Percentiles rank a stretch among this genome's conserved stretches.
Conservation (phyloP, 2,888 invertebrate species). For the Cosmia trapezina region DNA sequence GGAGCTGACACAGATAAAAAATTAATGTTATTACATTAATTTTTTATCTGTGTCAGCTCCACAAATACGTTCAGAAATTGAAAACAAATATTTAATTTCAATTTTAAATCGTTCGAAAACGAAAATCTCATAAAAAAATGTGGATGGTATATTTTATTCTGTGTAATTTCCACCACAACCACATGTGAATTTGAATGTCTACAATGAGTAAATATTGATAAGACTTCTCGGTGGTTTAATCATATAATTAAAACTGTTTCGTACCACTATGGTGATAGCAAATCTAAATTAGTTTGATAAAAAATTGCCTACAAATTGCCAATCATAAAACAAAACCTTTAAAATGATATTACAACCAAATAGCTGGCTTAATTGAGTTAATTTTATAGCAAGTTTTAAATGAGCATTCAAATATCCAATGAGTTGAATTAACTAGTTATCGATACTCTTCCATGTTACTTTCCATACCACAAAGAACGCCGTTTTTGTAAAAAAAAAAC, state of each 20-base stretch:
- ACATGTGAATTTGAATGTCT: neutral
- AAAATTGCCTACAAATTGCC: conserved; percentile 23
- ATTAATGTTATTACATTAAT: too few species aligned
- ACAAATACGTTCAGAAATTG: too few species aligned
- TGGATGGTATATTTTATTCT: neutral
- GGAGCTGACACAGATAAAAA: neutral
- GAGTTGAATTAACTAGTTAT: conserved; percentile 22
- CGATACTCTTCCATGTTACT: conserved; percentile 34
- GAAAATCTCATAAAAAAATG: neutral
- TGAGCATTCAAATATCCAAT: conserved; percentile 18
- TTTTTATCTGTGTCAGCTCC: too few species aligned
- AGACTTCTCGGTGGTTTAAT: neutral
- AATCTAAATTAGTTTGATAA: neutral
- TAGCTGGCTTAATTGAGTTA: neutral
- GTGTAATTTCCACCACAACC: neutral
- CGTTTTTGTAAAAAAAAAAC: conserved; percentile 79
- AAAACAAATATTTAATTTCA: too few species aligned
- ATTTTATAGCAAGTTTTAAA: conserved; percentile 9
- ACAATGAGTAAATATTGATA: neutral
- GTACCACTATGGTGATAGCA: neutral
- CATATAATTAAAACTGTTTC: neutral
- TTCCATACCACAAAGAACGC: conserved; percentile 73
- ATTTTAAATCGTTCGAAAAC: too few species aligned
- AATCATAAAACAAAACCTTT: conserved; percentile 24
- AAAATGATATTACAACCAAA: neutral